Conservation (phyloP, 2,797 vertebrate species). For the Nyctibius grandis region DNA sequence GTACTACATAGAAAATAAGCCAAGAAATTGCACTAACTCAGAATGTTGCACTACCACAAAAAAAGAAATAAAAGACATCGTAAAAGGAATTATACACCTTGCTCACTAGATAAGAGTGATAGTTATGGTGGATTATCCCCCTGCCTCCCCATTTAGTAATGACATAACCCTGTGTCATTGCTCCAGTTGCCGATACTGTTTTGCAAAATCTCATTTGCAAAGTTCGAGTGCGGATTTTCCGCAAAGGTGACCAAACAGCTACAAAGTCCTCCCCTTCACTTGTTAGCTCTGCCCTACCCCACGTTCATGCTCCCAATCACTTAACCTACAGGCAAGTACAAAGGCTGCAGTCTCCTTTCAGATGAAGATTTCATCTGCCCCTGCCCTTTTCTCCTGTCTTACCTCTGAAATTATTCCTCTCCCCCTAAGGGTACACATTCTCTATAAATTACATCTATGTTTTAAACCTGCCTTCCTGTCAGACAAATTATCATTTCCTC, state of each 20-base stretch:
- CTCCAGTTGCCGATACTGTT: neutral
- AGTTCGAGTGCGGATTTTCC: neutral
- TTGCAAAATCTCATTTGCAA: neutral
- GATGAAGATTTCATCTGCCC: neutral
- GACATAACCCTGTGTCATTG: neutral
- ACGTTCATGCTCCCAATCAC: neutral
- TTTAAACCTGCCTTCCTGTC: slow-evolving; percentile 13
- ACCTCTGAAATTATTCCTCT: neutral
- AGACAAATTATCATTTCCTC: neutral
- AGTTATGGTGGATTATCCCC: neutral
- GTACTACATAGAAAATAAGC: neutral
- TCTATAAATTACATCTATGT: neutral
- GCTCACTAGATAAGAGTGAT: neutral
- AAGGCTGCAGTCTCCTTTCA: neutral
- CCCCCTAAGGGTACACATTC: neutral
- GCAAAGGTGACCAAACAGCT: neutral
- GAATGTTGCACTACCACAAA: neutral
- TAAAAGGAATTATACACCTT: neutral
- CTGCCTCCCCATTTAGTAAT: neutral
- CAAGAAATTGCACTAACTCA: neutral
- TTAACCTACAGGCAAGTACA: neutral
- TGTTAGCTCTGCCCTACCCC: neutral
- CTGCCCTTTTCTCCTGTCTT: neutral
- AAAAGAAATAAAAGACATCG: neutral
- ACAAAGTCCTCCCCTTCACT: neutral